A percentile compares a stretch with the other conserved stretches of the same genome.
Conservation (phyloP, 2,888 invertebrate genomes). For the Brachycybe producta region DNA sequence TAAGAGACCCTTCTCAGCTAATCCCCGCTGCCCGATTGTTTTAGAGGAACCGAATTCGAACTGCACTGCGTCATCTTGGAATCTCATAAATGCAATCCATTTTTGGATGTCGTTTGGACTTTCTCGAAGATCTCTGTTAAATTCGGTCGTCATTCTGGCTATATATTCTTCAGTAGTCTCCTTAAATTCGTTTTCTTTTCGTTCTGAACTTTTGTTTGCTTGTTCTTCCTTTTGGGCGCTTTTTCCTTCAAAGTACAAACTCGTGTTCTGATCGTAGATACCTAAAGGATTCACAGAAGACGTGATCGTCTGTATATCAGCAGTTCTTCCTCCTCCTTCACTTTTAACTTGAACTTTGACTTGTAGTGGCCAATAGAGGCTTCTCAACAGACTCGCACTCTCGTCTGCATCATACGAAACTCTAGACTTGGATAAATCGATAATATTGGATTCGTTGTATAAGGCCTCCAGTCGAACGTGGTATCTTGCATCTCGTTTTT, state of each 20-base stretch:
- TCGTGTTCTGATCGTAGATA: slow-evolving; percentile 28
- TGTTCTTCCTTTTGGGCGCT: not conserved
- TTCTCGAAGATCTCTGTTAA: slow-evolving; percentile 31
- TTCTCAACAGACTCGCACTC: not conserved
- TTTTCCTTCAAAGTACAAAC: slow-evolving; percentile 28
- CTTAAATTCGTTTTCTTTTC: not conserved
- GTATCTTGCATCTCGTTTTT: slow-evolving; percentile 5
- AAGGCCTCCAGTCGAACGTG: not conserved
- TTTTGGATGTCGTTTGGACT: slow-evolving; percentile 30
- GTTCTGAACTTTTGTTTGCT: not conserved
- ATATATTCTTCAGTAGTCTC: slow-evolving; percentile 13
- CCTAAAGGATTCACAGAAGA: slow-evolving; percentile 19
- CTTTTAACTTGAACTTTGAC: not conserved
- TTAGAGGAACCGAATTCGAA: not conserved
- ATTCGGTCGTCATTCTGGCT: slow-evolving; percentile 22
- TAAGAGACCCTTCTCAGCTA: slow-evolving; percentile 23
- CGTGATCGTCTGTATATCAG: not conserved
- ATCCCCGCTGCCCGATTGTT: slow-evolving; percentile 16
- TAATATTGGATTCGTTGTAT: not conserved
- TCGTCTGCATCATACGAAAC: not conserved
- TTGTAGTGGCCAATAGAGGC: not conserved
- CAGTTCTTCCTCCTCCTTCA: not conserved
- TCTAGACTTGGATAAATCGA: slow-evolving; percentile 5
- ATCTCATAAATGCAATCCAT: slow-evolving; percentile 37
- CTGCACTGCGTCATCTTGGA: slow-evolving; percentile 30